phyloP scores from a whole-genome alignment of 1,140 invertebrate genomes.

The Aleiodes sp. region DNA sequence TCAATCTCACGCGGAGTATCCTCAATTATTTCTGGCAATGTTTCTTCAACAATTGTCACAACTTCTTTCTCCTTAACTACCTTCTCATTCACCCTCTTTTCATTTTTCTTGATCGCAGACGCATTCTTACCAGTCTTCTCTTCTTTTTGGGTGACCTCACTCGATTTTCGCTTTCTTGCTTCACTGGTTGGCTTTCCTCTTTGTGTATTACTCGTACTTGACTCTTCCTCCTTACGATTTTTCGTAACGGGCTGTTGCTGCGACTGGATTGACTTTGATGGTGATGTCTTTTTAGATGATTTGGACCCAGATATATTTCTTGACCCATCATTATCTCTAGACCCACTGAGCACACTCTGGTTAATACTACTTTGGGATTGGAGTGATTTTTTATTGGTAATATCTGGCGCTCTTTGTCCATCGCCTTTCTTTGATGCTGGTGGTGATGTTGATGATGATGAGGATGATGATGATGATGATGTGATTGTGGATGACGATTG shows the following conservation, averaged over 20 bases:
- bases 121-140: conserved; percentile 70
- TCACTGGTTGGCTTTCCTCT: conserved; percentile 61
- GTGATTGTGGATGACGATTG: background rate
- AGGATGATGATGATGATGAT: background rate
- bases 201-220: conserved; percentile 24
- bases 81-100: conserved; percentile 71
- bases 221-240: conserved; percentile 44
- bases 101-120: conserved; percentile 75
- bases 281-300: conserved; percentile 56
- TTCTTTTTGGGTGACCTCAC: conserved; percentile 62
- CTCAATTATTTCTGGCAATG: conserved; percentile 22
- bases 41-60: conserved; percentile 12
- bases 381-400: conserved; percentile 25
- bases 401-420: conserved; percentile 36
- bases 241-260: conserved; percentile 44
- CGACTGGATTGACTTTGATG: conserved; percentile 38
- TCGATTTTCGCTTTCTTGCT: conserved; percentile 68
- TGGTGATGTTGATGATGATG: background rate
- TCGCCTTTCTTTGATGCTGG: conserved; percentile 36
- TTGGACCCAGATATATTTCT: conserved; percentile 62
- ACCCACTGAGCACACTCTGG: conserved; percentile 61
- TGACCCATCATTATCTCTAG: conserved; percentile 66
- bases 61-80: conserved; percentile 31
- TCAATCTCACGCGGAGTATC: conserved; percentile 60
- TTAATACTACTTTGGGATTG: conserved; percentile 65